Base-by-base conservation (phyloP, 2,797 vertebrate species). In the Betta splendens region DNA sequence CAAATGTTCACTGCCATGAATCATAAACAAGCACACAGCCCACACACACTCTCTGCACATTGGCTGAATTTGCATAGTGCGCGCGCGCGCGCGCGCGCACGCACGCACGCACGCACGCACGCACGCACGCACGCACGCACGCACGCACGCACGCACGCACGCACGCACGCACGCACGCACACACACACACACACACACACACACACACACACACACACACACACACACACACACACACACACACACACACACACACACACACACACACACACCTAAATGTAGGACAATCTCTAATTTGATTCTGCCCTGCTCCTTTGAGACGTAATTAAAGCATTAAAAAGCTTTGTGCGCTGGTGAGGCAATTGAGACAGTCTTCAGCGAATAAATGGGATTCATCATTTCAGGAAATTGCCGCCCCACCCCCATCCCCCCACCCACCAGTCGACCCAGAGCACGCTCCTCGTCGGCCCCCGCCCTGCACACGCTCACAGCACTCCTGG, bases 281-380 rank as follows among this genome's bases (percentile, higher is more conserved):
- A 91, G 87, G 88, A 89, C 87, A 88, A 87, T 87, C 86, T 87
- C 86, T 92, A 92, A 93, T 92, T 91, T 89, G 87, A 91, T 91
- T 90, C 85, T 90, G 85, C 85, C 74, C 82, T 79, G 80, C 85
- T 92, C 89, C 91, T 92, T 87, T 88, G 89, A 92, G 91, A 91
- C 87, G 69, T 89, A 91, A 92, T 93, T 93, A 92, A 92, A 91
- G 90, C 89, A 91, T 92, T 92, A 91, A 91, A 91, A 92, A 87
- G 87, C 89, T 89, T 92, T 92, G 90, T 91, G 88, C 76, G 59
- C 85, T 86, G 86, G 71, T 86, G 87, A 89, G 86, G 85, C 89
- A 90, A 91, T 89, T 89, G 89, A 91, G 87, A 89, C 86, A 85
- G 86, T 89, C 90, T 91, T 90, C 86, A 65, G 81, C 79, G 85